These are phyloP conservation scores for Acanthornis magna DNA, from an alignment of 2,797 vertebrate species.

Conservation along the genomic window DNA sequence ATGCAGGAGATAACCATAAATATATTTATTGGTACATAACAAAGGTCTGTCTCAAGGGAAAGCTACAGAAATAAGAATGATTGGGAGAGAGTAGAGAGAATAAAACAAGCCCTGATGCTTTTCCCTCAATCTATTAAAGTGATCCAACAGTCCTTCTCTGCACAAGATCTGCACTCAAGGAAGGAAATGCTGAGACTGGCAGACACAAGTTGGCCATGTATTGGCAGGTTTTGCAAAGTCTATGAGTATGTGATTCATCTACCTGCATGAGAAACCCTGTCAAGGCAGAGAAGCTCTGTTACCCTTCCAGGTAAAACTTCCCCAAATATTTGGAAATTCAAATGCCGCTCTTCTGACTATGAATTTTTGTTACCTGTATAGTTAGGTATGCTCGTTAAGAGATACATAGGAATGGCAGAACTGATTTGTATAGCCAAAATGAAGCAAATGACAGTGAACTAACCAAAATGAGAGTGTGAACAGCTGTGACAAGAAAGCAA, in stretches of 20 bases:
- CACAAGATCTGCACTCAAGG: neutral
- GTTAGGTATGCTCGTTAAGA: neutral
- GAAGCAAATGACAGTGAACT: neutral
- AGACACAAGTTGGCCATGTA: neutral
- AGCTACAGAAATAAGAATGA: neutral
- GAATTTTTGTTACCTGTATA: neutral
- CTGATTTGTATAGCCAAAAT: neutral
- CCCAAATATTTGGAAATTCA: neutral
- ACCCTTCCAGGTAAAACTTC: neutral
- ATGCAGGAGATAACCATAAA: neutral
- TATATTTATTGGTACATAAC: neutral
- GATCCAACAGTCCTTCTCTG: neutral
- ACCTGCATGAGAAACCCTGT: neutral
- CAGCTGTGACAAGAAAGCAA: neutral
- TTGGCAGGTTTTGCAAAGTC: neutral
- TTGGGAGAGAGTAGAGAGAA: neutral
- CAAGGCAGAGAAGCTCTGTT: neutral
- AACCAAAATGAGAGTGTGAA: neutral
- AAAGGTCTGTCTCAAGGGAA: neutral
- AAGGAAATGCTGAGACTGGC: neutral
- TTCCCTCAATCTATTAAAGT: neutral
- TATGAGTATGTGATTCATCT: neutral
- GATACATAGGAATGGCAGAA: neutral
- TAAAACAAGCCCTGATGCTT: neutral
- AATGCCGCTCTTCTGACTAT: neutral